Percentiles rank a stretch among this genome's conserved stretches.
Conservation (phyloP, 1,140 invertebrate species). For the Andrena cerasifolii region DNA sequence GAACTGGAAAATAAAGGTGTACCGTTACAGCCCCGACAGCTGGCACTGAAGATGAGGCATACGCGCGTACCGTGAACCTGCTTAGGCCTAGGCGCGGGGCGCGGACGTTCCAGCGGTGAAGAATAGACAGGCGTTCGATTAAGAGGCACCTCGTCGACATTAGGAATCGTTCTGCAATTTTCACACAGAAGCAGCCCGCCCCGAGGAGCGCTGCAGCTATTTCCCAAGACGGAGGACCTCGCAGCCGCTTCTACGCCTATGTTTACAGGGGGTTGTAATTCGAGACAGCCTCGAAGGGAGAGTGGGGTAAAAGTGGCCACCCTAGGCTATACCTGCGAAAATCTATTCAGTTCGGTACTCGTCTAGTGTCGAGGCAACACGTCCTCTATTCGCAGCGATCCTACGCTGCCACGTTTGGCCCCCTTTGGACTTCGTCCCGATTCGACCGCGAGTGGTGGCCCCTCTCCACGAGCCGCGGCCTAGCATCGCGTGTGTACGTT, state of each 20-base stretch:
- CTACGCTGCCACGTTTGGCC: not conserved
- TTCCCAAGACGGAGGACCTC: not conserved
- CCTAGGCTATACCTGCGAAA: slow-evolving; percentile 78
- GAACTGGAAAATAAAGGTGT: slow-evolving; percentile 39
- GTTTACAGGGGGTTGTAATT: slow-evolving; percentile 75
- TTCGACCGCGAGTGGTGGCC: not conserved
- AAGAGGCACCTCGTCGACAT: too few relatives aligned
- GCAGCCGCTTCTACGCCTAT: slow-evolving; percentile 68
- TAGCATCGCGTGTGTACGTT: too few relatives aligned
- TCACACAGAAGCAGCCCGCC: too few relatives aligned
- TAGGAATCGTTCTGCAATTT: too few relatives aligned
- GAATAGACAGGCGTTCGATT: too few relatives aligned
- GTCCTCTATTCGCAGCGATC: slow-evolving; percentile 20
- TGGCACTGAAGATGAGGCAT: not conserved
- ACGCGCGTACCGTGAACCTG: not conserved
- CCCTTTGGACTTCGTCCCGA: not conserved
- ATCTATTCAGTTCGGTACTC: slow-evolving; percentile 74
- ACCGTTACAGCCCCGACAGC: slow-evolving; percentile 38
- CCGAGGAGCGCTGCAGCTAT: not conserved
- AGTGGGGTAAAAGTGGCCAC: slow-evolving; percentile 71
- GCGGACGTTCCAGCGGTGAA: too few relatives aligned
- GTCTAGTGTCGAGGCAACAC: slow-evolving; percentile 40
- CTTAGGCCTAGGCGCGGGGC: too few relatives aligned
- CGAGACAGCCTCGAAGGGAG: slow-evolving; percentile 68
- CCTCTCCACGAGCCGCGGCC: not conserved